Evolutionary conservation across 2,113 vertebrate genomes (phyloP).

Genomic region (Mustela lutreola): DNA sequence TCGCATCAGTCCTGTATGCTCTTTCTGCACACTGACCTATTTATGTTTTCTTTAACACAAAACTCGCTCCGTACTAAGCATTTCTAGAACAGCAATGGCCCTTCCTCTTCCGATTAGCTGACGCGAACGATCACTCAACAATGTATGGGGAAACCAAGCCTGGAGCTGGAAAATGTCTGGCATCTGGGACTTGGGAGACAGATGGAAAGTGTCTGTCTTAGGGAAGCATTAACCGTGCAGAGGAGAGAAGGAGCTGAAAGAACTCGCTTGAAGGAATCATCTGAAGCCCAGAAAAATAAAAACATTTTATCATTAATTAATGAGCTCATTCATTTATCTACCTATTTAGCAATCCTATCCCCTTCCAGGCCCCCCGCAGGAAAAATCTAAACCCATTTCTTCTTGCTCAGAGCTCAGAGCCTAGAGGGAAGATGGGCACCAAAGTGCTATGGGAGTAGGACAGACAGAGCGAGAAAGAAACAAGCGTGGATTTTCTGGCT

Average conservation of each 20-base stretch:
- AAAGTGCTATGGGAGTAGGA: neutral
- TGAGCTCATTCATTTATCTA: neutral
- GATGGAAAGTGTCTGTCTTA: neutral
- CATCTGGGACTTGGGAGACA: neutral
- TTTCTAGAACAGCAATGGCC: neutral
- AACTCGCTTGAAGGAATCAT: neutral
- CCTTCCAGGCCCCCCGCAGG: neutral
- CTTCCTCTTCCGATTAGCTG: neutral
- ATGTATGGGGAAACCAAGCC: neutral
- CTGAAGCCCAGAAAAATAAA: neutral
- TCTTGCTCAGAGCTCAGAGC: neutral
- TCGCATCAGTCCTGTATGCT: neutral
- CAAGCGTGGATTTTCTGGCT: neutral
- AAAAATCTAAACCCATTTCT: neutral
- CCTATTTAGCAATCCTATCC: neutral
- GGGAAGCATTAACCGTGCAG: neutral
- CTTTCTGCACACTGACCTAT: constrained; percentile 8
- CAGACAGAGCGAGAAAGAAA: neutral
- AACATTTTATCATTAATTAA: neutral
- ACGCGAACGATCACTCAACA: neutral
- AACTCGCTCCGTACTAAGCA: neutral
- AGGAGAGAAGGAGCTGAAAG: neutral
- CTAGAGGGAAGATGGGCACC: neutral
- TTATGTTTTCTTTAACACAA: neutral
- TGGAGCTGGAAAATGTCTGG: neutral